Base-by-base conservation (phyloP, 2,888 invertebrate genomes). In the Eristalinus aeneus region DNA sequence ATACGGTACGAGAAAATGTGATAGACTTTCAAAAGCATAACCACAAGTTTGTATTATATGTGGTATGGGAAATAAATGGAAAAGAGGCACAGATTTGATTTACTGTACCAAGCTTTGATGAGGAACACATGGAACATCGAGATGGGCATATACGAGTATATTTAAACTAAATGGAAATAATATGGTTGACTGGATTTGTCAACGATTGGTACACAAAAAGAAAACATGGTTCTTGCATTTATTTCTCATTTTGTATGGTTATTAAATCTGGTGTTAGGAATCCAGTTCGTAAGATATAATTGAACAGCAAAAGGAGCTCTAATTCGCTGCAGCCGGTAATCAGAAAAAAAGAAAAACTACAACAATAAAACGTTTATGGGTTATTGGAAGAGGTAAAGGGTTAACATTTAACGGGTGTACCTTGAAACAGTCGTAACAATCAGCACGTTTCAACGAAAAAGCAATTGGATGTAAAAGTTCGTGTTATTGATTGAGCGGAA, bases 1-100 rank as follows among this genome's bases (percentile, higher is more conserved):
- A 65, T 53, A 65, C 22, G 11, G 23, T 61, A 63, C 63, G 73
- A 74, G 67, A 53, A 73, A 77, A 81, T 77, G 81, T 86, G 68
- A 77, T 72, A 86, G 81, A 69, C 71, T 77, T 86, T 81, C 81
- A 68, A 86, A 81, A 73, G 76, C 81, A 86, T 71, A 69, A 81
- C 85, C 85, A 74, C 85, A 86, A 77, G 54, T 53, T 75, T 53
- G 46, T 76, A 71, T 79, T 67, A 73, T 58, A 58, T 71, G 53
- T 34, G 75, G 16, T 58, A 71, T 80, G 79, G 73, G 79, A 80
- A 80, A 36, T 22, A 39, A 73, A 68, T 69, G 56, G 53, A 69
- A 46, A 16, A n/a, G 68, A 54, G 5, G 23, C 23, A 63, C 36
- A 63, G 36, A 23, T 22, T 46, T 63, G 27, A 39, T 23, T 27